These are phyloP conservation scores for Monomorium pharaonis DNA, from an alignment of 1,140 invertebrate species.

Conservation along the genomic window DNA sequence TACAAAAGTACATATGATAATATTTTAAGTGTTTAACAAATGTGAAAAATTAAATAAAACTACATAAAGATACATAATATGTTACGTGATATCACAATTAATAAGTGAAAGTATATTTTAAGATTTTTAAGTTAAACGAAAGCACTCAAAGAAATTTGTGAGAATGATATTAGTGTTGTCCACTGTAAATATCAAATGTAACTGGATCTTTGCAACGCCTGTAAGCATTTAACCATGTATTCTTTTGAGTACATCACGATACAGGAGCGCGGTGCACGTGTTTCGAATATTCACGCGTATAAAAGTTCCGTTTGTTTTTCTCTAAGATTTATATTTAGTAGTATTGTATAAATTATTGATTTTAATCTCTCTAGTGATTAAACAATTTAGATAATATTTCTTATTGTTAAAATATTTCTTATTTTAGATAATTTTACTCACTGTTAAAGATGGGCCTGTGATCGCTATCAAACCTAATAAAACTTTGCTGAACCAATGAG, in stretches of 20 bases:
- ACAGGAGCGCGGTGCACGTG: background rate
- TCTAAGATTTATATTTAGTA: background rate
- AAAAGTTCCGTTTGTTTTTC: background rate
- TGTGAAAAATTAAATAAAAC: too few relatives aligned
- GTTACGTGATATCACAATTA: background rate
- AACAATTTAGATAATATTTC: background rate
- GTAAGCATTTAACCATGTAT: background rate
- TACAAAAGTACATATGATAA: background rate
- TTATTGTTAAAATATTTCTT: background rate
- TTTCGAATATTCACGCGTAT: background rate
- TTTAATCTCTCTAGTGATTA: background rate
- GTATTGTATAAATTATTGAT: background rate
- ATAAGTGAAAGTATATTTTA: background rate
- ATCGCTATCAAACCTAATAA: slow-evolving; percentile 88
- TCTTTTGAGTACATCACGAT: background rate
- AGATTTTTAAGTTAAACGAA: background rate
- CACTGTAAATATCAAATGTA: background rate
- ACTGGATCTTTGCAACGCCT: background rate
- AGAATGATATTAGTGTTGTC: background rate
- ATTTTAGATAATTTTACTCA: slow-evolving; percentile 77
- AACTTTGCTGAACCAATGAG: slow-evolving; percentile 94
- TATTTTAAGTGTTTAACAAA: background rate
- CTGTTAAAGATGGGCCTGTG: slow-evolving; percentile 89
- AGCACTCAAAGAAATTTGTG: too few relatives aligned
- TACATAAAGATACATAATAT: background rate